These are phyloP conservation scores for Platynereis dumerilii DNA, from an alignment of 2,888 invertebrate genomes.

Conservation along the genomic window DNA sequence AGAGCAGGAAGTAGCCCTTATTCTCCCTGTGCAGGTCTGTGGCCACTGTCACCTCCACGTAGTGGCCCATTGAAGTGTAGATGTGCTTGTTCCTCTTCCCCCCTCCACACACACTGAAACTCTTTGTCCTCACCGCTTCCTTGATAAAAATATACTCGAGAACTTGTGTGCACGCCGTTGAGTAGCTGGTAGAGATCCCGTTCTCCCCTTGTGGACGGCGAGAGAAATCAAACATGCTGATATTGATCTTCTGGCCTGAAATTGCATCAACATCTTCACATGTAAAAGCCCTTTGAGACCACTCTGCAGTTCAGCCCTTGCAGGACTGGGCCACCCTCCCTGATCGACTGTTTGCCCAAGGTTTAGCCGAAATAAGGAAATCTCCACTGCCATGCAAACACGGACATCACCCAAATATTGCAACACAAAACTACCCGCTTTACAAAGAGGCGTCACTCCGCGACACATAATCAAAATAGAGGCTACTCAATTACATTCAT, in stretches of 20 bases:
- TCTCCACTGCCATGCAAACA: no score
- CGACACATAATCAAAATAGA: no score
- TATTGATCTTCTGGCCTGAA: slow-evolving; percentile 18
- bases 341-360: no score
- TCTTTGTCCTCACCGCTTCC: slow-evolving; percentile 15
- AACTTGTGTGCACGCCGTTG: slow-evolving; percentile 9
- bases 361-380: no score
- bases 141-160: slow-evolving; percentile 20
- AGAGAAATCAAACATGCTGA: slow-evolving; percentile 23
- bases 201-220: slow-evolving; percentile 4
- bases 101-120: slow-evolving; percentile 15
- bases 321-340: no score
- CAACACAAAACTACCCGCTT: no score
- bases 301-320: no score
- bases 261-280: not conserved
- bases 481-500: no score
- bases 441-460: no score
- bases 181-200: not conserved
- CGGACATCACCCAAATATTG: no score
- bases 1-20: slow-evolving; percentile 19
- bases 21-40: slow-evolving; percentile 18
- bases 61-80: slow-evolving; percentile 12
- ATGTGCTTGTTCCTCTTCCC: slow-evolving; percentile 14
- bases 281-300: no score
- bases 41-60: slow-evolving; percentile 10